phyloP scores from a whole-genome alignment of 2,113 vertebrate genomes.

The Sorex fumeus region DNA sequence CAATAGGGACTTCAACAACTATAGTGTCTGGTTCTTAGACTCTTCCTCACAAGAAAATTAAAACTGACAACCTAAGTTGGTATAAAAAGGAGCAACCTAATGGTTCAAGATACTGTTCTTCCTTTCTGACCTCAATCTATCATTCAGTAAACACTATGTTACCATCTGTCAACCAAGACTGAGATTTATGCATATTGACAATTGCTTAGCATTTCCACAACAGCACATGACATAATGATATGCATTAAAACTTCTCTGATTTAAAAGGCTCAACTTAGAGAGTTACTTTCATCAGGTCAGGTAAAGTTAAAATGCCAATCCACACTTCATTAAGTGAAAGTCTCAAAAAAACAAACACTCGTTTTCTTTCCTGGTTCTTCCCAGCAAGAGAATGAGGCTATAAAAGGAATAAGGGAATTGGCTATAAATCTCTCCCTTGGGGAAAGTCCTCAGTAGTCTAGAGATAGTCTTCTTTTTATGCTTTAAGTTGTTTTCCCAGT shows the following conservation, averaged over 20 bases:
- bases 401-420: slow-evolving; percentile 28
- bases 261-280: slow-evolving; percentile 42
- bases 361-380: slow-evolving; percentile 47
- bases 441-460: slow-evolving; percentile 12
- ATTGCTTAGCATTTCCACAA: slow-evolving; percentile 53
- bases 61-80: slow-evolving; percentile 53
- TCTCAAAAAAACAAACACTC: not conserved
- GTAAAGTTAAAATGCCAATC: slow-evolving; percentile 24
- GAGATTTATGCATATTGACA: slow-evolving; percentile 28
- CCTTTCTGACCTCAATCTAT: slow-evolving; percentile 58
- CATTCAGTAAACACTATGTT: slow-evolving; percentile 44
- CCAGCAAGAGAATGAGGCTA: not conserved
- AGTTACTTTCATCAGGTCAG: not conserved
- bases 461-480: slow-evolving; percentile 5
- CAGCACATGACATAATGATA: not conserved
- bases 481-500: slow-evolving; percentile 48
- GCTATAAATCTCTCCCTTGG: slow-evolving; percentile 9
- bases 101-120: slow-evolving; percentile 11
- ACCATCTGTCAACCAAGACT: slow-evolving; percentile 14
- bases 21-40: not conserved
- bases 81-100: slow-evolving; percentile 38
- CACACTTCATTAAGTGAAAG: slow-evolving; percentile 22
- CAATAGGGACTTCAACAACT: slow-evolving; percentile 15
- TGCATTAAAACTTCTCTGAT: slow-evolving; percentile 12
- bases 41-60: slow-evolving; percentile 36